Percentiles rank a stretch among this genome's conserved stretches.
Conservation (phyloP, 2,888 invertebrate genomes). For the Leucophenga maculata region DNA sequence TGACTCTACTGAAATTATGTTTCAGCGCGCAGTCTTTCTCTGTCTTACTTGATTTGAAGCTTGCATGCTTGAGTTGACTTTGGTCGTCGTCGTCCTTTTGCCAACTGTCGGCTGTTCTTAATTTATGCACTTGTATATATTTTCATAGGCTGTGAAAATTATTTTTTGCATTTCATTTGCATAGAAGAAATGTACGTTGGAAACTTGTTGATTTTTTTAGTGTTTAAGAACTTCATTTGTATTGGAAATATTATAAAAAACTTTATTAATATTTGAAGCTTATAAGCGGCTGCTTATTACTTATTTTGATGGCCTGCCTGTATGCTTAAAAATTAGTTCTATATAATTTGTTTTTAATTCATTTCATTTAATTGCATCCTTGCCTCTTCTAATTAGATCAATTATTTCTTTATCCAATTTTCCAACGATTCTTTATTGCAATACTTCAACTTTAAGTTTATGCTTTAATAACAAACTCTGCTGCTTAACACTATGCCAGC, state of each 20-base stretch:
- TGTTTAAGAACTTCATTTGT: neutral
- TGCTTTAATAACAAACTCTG: no score
- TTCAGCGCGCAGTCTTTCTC: neutral
- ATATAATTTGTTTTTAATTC: no score
- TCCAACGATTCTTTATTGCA: no score
- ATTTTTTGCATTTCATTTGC: neutral
- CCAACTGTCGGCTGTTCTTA: constrained; percentile 3
- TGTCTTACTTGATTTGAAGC: neutral
- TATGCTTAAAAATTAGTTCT: no score
- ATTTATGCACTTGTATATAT: constrained; percentile 23
- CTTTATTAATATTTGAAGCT: neutral
- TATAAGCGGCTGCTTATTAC: no score
- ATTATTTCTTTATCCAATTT: no score
- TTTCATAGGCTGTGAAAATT: constrained; percentile 18
- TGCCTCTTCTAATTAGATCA: no score
- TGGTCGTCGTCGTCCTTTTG: neutral
- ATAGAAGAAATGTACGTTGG: neutral
- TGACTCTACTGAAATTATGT: constrained; percentile 35
- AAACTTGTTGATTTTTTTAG: constrained; percentile 11
- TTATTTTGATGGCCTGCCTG: no score
- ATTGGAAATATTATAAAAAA: neutral
- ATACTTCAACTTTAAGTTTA: no score
- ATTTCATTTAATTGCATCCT: no score
- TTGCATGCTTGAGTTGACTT: neutral
- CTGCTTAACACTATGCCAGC: no score